These are phyloP conservation scores for Channa argus DNA, from an alignment of 2,113 vertebrate genomes.

Conservation along the genomic window DNA sequence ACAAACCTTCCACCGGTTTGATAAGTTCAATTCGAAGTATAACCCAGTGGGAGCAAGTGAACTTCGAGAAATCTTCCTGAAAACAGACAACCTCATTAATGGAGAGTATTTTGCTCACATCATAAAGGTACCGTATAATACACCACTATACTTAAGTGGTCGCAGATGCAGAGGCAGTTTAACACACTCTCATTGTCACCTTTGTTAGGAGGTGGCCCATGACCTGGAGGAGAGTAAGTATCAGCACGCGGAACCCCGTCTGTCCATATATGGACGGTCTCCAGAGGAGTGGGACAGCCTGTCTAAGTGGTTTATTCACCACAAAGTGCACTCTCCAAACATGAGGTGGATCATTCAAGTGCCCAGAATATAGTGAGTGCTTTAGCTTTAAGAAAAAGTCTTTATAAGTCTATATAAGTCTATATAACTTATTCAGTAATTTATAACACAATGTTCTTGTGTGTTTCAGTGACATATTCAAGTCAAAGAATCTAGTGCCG, in stretches of 20 bases:
- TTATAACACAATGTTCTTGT: constrained; percentile 10
- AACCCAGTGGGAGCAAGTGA: constrained; percentile 97
- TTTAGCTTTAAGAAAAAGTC: not conserved
- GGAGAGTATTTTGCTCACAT: constrained; percentile 97
- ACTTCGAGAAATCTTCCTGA: constrained; percentile 97
- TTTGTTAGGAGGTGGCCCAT: constrained; percentile 88
- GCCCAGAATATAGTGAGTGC: constrained; percentile 94
- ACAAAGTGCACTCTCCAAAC: constrained; percentile 92
- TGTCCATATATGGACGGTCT: constrained; percentile 93
- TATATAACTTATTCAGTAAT: no score
- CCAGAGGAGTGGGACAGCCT: constrained; percentile 89
- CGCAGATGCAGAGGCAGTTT: not conserved
- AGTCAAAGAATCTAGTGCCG: constrained; percentile 88
- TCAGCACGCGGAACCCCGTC: constrained; percentile 91
- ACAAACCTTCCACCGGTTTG: constrained; percentile 97
- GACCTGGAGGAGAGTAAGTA: constrained; percentile 95
- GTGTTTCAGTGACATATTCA: constrained; percentile 92
- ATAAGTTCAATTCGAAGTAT: constrained; percentile 99
- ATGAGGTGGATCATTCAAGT: constrained; percentile 96
- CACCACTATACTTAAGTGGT: not conserved
- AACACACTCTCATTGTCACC: not conserved
- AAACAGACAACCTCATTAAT: constrained; percentile 92
- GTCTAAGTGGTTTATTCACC: constrained; percentile 92
- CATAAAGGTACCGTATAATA: constrained; percentile 87
- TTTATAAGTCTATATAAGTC: no score